These are phyloP conservation scores for Tangachromis dhanisi DNA, from an alignment of 2,113 vertebrate species.

Conservation along the genomic window DNA sequence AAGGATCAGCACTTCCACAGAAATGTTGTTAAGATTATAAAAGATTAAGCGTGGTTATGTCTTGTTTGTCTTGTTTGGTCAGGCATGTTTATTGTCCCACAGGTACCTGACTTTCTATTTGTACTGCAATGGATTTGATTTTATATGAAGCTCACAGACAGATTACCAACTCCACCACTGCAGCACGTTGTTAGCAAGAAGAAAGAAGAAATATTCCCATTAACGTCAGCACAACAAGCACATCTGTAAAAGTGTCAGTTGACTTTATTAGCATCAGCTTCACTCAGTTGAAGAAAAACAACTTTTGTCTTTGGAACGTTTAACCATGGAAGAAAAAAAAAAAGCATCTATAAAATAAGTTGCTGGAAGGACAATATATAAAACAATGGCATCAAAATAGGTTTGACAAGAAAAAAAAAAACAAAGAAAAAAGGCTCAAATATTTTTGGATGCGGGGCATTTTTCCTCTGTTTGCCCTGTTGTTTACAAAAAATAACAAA, in stretches of 20 bases:
- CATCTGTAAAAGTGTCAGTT: conserved; percentile 61
- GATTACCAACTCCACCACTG: not conserved
- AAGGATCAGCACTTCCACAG: not conserved
- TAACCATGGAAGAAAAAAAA: conserved; percentile 52
- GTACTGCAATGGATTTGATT: not conserved
- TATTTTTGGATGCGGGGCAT: conserved; percentile 60
- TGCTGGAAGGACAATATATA: conserved; percentile 62
- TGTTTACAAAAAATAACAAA: conserved; percentile 64
- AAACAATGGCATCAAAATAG: conserved; percentile 68
- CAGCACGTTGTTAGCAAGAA: not conserved
- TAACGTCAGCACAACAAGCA: conserved; percentile 7
- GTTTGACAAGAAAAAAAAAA: conserved; percentile 36
- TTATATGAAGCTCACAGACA: not conserved
- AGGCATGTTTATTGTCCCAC: not conserved
- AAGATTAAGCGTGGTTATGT: conserved; percentile 1
- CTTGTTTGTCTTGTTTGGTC: not conserved
- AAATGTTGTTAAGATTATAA: conserved; percentile 4
- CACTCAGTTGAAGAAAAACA: conserved; percentile 75
- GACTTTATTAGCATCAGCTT: conserved; percentile 73
- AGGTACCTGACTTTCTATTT: not conserved
- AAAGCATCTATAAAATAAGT: conserved; percentile 65
- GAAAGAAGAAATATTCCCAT: not conserved
- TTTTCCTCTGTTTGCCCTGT: conserved; percentile 50
- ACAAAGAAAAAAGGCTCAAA: conserved; percentile 47
- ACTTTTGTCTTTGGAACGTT: conserved; percentile 74